phyloP scores from a whole-genome alignment of 2,797 vertebrate species.

The Furcifer pardalis region DNA sequence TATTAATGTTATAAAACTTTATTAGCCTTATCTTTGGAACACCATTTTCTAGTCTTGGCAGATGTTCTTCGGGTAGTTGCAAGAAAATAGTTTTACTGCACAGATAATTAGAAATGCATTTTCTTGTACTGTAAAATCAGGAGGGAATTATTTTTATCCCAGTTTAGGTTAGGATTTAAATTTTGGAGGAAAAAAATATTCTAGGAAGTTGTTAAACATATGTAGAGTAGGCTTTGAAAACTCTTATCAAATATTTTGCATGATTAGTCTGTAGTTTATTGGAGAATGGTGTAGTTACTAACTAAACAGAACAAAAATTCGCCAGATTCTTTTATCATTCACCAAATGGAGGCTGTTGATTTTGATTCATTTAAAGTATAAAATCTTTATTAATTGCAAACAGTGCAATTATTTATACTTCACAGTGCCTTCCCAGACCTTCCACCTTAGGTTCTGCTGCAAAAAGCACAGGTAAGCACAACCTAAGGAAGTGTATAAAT shows the following conservation, averaged over 20 bases:
- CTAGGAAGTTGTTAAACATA: constrained; percentile 71
- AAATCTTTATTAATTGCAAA: constrained; percentile 97
- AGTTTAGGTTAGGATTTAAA: constrained; percentile 66
- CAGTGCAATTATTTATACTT: constrained; percentile 97
- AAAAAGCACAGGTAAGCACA: constrained; percentile 99
- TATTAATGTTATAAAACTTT: constrained; percentile 69
- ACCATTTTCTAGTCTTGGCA: constrained; percentile 70
- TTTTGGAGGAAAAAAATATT: constrained; percentile 60
- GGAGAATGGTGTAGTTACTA: constrained; percentile 78
- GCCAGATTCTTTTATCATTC: constrained; percentile 81
- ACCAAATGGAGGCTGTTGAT: constrained; percentile 89
- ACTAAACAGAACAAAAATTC: constrained; percentile 74
- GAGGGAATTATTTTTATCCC: constrained; percentile 73
- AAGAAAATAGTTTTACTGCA: constrained; percentile 71
- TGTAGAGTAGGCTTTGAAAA: constrained; percentile 75
- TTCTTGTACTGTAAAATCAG: constrained; percentile 74
- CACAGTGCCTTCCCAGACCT: constrained; percentile 99
- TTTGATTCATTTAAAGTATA: constrained; percentile 88
- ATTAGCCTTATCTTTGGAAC: constrained; percentile 70
- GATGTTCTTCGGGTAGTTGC: constrained; percentile 68
- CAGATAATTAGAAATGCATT: constrained; percentile 77
- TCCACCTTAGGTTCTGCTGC: constrained; percentile 99
- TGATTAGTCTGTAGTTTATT: constrained; percentile 77
- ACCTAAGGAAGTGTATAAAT: constrained; percentile 91
- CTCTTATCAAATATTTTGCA: constrained; percentile 79